Conservation (phyloP, 2,888 invertebrate genomes). For the Caenorhabditis auriculariae region DNA sequence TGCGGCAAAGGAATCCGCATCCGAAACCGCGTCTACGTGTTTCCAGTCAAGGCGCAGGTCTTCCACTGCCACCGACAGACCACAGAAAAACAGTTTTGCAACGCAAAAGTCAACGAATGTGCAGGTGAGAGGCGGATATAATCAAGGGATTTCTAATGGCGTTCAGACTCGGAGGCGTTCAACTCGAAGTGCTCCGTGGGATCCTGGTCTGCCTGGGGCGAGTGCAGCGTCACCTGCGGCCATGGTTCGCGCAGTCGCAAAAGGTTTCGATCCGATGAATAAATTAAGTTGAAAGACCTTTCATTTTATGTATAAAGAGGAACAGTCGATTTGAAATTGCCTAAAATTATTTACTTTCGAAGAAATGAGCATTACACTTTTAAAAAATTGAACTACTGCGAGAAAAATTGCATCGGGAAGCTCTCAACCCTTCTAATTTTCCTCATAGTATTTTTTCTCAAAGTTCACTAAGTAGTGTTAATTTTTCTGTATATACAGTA, state of each 20-base stretch:
- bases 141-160: neutral
- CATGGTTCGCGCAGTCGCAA: constrained; percentile 81
- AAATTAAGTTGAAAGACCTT: too few relatives aligned
- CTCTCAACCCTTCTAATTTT: too few relatives aligned
- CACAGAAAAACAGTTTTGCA: constrained; percentile 74
- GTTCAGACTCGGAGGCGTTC: constrained; percentile 61
- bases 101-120: constrained; percentile 62
- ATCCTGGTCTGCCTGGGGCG: constrained; percentile 77
- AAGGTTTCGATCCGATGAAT: too few relatives aligned
- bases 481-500: too few relatives aligned
- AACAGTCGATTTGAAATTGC: neutral
- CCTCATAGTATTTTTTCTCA: too few relatives aligned
- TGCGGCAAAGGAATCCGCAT: constrained; percentile 75
- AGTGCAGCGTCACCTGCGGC: constrained; percentile 83
- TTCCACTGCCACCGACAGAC: constrained; percentile 70
- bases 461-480: too few relatives aligned
- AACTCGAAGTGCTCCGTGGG: constrained; percentile 73
- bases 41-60: constrained; percentile 68
- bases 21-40: constrained; percentile 73
- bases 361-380: too few relatives aligned
- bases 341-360: constrained; percentile 1
- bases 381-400: too few relatives aligned
- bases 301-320: constrained; percentile 70
- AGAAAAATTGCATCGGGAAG: too few relatives aligned
- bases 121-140: constrained; percentile 30